Evolutionary conservation across 1,140 invertebrate genomes (phyloP).

Genomic region (Drosophila fuyamai): DNA sequence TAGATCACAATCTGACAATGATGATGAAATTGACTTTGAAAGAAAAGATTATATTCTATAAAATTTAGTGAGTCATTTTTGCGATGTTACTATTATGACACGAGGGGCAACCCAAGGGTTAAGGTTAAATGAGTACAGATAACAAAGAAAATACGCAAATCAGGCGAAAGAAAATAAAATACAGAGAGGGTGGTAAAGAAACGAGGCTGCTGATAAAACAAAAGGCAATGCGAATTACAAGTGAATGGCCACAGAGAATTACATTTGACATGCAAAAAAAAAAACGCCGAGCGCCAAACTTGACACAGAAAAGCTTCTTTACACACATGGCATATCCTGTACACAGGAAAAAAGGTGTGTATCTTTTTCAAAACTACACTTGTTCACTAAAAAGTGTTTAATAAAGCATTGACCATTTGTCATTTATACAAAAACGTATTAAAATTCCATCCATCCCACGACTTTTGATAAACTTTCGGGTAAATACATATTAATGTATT

Average conservation of each 20-base stretch:
- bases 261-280: conserved; percentile 20
- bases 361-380: no score
- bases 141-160: conserved; percentile 52
- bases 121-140: conserved; percentile 40
- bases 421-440: no score
- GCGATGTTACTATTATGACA: conserved; percentile 9
- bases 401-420: no score
- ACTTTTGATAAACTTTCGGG: no score
- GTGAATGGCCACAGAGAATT: conserved; percentile 39
- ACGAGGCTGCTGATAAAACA: conserved; percentile 36
- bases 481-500: no score
- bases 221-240: conserved; percentile 42
- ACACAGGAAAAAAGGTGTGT: neutral
- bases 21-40: neutral
- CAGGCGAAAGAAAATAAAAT: conserved; percentile 22
- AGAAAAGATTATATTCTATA: no score
- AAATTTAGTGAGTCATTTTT: neutral
- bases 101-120: conserved; percentile 14
- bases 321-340: conserved; percentile 2
- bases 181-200: neutral
- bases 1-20: no score
- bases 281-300: conserved; percentile 45
- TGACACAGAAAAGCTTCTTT: conserved; percentile 52
- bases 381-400: no score
- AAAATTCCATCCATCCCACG: no score